Percentiles rank a stretch among this genome's conserved stretches.
Evolutionary conservation across 2,113 vertebrate species (phyloP).

Genomic region (Alexandromys fortis): DNA sequence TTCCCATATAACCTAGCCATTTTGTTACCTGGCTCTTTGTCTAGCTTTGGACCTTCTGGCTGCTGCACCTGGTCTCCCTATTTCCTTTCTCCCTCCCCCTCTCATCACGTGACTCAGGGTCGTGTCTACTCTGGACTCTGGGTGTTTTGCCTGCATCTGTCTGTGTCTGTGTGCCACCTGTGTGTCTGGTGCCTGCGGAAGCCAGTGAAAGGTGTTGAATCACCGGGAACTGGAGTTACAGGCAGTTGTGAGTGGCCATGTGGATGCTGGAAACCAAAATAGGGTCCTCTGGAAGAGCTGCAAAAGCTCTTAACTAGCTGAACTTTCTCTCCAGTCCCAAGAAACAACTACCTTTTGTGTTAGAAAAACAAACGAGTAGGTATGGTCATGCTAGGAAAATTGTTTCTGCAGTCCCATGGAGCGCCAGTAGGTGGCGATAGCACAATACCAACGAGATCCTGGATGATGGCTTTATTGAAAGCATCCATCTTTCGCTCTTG

Average conservation of each 20-base stretch:
- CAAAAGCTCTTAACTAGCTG: not conserved
- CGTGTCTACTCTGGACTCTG: no score
- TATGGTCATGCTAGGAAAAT: not conserved
- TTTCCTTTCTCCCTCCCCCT: no score
- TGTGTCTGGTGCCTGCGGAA: not conserved
- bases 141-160: not conserved
- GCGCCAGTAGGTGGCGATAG: constrained; percentile 61
- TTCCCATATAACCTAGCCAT: no score
- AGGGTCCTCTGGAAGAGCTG: not conserved
- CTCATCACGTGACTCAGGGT: no score
- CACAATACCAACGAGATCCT: not conserved
- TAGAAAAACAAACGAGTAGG: not conserved
- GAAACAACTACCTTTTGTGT: not conserved
- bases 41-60: no score
- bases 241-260: not conserved
- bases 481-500: constrained; percentile 65
- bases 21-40: no score
- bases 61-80: no score
- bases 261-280: not conserved
- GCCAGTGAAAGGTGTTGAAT: not conserved
- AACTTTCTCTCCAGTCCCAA: not conserved
- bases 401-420: constrained; percentile 37
- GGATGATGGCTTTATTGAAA: constrained; percentile 62
- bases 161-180: not conserved
- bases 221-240: not conserved